These are phyloP conservation scores for Xestia rhomboidea DNA, from an alignment of 2,888 invertebrate genomes.

Conservation along the genomic window DNA sequence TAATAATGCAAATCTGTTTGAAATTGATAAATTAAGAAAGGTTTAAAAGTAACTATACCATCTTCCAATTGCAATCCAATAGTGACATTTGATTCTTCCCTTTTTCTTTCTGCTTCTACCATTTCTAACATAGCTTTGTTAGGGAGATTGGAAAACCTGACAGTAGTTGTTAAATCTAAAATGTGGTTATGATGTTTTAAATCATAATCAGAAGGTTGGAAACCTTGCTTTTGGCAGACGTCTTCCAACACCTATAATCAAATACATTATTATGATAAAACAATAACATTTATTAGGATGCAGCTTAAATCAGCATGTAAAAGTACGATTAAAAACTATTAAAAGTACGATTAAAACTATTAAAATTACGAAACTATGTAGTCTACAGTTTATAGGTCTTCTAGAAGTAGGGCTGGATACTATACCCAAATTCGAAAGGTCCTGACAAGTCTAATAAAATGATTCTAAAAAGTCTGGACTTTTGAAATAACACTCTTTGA, in stretches of 20 bases:
- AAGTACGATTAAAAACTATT: background rate
- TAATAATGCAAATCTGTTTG: background rate
- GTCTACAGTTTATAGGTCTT: background rate
- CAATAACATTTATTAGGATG: background rate
- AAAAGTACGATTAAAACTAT: background rate
- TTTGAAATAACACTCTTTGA: no score
- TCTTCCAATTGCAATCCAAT: slow-evolving; percentile 94
- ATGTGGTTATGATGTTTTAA: slow-evolving; percentile 95
- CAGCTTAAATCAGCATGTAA: background rate
- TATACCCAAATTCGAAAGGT: background rate
- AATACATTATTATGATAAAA: background rate
- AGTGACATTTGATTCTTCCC: slow-evolving; percentile 92
- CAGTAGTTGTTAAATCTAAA: slow-evolving; percentile 94
- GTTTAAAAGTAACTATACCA: slow-evolving; percentile 85
- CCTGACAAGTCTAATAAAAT: background rate
- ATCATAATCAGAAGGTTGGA: slow-evolving; percentile 94
- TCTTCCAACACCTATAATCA: slow-evolving; percentile 94
- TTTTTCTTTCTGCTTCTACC: slow-evolving; percentile 92
- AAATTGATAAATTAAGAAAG: background rate
- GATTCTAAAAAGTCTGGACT: background rate
- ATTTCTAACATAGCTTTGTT: slow-evolving; percentile 98
- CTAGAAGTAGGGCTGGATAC: background rate
- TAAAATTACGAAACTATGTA: background rate
- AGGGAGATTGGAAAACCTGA: slow-evolving; percentile 96
- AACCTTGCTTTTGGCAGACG: slow-evolving; percentile 94